Conservation (phyloP, 2,797 vertebrate species). For the Chaenodraco wilsoni region DNA sequence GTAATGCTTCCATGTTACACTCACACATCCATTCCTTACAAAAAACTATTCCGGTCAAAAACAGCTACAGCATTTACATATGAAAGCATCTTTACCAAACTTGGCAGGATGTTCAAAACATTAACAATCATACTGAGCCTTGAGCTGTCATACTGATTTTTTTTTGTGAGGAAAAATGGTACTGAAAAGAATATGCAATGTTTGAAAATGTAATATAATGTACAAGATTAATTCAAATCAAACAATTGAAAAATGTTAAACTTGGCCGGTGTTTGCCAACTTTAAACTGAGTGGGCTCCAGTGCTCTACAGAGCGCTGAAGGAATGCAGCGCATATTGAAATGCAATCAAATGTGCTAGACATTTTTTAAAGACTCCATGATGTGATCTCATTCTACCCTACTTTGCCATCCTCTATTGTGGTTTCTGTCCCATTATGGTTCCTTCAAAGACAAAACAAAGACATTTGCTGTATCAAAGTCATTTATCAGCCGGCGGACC, state of each 20-base stretch:
- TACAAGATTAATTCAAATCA: constrained; percentile 27
- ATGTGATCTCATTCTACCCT: constrained; percentile 73
- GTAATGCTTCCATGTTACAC: constrained; percentile 69
- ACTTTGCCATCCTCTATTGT: constrained; percentile 61
- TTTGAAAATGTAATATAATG: constrained; percentile 25
- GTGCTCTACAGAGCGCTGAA: constrained; percentile 42
- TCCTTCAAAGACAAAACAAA: constrained; percentile 44
- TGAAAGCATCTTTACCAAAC: constrained; percentile 81
- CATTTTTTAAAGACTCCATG: constrained; percentile 68
- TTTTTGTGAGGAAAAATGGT: neutral
- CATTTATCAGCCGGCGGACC: constrained; percentile 58
- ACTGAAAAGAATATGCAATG: constrained; percentile 11
- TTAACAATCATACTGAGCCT: constrained; percentile 66
- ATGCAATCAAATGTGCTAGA: constrained; percentile 73
- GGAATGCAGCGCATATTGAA: constrained; percentile 71
- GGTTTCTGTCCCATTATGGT: constrained; percentile 63
- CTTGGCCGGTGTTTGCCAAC: constrained; percentile 51
- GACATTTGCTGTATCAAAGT: constrained; percentile 48
- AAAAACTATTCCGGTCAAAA: constrained; percentile 67
- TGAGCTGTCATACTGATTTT: constrained; percentile 55
- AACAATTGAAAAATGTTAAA: constrained; percentile 11
- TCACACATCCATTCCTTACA: constrained; percentile 52
- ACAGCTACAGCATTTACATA: constrained; percentile 74
- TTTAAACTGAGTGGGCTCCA: constrained; percentile 47
- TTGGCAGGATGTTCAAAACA: constrained; percentile 72